Evolutionary conservation across 2,888 invertebrate genomes (phyloP).

Genomic region (Temnothorax ravouxi): DNA sequence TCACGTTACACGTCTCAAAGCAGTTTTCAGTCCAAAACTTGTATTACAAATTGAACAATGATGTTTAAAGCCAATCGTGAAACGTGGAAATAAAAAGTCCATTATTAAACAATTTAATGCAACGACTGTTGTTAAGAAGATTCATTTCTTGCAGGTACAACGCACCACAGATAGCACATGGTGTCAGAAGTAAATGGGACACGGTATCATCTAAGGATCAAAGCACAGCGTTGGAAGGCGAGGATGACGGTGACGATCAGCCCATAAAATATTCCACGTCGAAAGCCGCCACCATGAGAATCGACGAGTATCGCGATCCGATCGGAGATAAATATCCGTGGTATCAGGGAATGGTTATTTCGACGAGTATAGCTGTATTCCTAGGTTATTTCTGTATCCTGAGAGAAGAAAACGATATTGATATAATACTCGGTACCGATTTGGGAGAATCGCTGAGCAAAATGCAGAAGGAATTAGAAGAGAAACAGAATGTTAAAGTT

Average conservation of each 20-base stretch:
- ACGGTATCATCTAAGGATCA: neutral
- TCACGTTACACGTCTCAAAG: neutral
- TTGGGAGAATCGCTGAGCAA: neutral
- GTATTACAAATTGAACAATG: neutral
- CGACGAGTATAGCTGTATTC: slow-evolving; percentile 89
- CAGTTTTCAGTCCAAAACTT: neutral
- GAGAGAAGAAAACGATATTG: slow-evolving; percentile 95
- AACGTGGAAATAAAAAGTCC: neutral
- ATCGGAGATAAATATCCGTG: slow-evolving; percentile 87
- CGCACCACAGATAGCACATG: neutral
- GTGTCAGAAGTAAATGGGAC: neutral
- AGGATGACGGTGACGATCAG: slow-evolving; percentile 60
- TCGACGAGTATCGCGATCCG: slow-evolving; percentile 86
- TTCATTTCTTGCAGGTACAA: neutral
- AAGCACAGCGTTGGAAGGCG: neutral
- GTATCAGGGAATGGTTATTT: slow-evolving; percentile 91
- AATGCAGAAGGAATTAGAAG: neutral
- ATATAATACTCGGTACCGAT: slow-evolving; percentile 88
- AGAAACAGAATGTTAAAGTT: neutral
- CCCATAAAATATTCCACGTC: slow-evolving; percentile 79
- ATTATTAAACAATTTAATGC: neutral
- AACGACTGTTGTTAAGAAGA: neutral
- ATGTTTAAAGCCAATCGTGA: neutral
- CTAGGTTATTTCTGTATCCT: slow-evolving; percentile 93
- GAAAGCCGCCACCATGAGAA: slow-evolving; percentile 88